Base-by-base conservation (phyloP, 1,140 invertebrate species). In the Sinonovacula constricta region DNA sequence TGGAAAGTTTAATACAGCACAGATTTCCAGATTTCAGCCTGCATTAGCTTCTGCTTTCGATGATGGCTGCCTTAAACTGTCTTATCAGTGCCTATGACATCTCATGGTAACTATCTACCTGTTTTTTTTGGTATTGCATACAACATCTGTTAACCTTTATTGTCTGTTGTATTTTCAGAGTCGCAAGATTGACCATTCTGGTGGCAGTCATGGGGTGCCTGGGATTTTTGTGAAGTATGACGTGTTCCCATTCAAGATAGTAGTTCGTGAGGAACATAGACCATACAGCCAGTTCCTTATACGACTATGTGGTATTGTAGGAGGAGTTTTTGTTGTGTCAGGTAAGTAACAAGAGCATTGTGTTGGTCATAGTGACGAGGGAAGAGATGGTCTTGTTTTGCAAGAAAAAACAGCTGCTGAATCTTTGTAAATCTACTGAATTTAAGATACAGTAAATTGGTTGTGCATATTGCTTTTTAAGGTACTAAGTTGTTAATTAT, bases 141-240 rank as follows among this genome's bases (percentile, higher is more conserved):
- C n/a, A n/a, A n/a, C n/a, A n/a, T n/a, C n/a, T n/a, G n/a, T n/a
- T n/a, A n/a, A n/a, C n/a, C n/a, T n/a, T n/a, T n/a, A n/a, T n/a
- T n/a, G 24, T 56, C 22, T n/a, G 7, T 53, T 14, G 80, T 39
- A 60, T 45, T 81, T 81, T 36, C 76, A 91, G 87, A 93, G 94
- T 81, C 92, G 97, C 85, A 93, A 94, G 7, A 95, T 98, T 54
- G 93, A 94, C 82, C 93, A 92, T 89, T 92, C 93, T 79, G 93
- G 94, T 91, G 97, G 96, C 24, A 97, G 96, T 33, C 97, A 98
- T 91, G 97, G 97, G 4, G 94, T 96, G 24, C 95, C 97, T 10
- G 97, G 97, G 34, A 96, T 98, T 84, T 98, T 97, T 90, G 96
- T 98, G 82, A 98, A 98, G 90, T 99, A 98, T 91, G 97, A 98